phyloP scores from a whole-genome alignment of 1,140 invertebrate genomes.

The Aethina tumida region DNA sequence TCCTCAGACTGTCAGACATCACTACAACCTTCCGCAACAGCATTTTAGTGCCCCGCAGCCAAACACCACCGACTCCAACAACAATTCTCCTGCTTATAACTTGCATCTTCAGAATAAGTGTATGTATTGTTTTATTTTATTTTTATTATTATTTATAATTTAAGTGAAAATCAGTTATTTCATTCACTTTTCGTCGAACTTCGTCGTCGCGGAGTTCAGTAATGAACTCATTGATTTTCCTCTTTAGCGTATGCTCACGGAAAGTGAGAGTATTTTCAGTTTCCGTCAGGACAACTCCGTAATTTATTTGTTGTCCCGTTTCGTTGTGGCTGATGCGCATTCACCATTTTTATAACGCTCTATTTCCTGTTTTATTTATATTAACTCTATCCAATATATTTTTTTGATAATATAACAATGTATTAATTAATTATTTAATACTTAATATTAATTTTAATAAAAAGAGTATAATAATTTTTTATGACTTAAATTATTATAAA shows the following conservation, averaged over 20 bases:
- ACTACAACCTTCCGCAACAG: constrained; percentile 22
- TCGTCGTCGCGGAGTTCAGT: neutral
- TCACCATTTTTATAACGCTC: neutral
- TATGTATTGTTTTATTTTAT: constrained; percentile 25
- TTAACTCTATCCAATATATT: no score
- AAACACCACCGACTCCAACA: constrained; percentile 31
- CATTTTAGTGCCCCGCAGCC: constrained; percentile 16
- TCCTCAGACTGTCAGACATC: constrained; percentile 28
- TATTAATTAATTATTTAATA: no score
- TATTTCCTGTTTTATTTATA: no score
- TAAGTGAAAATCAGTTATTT: neutral
- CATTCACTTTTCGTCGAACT: neutral
- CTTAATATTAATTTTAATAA: no score
- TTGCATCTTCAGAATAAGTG: constrained; percentile 31
- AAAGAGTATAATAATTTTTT: no score
- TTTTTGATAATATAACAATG: no score
- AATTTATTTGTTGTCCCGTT: neutral
- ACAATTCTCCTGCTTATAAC: constrained; percentile 30
- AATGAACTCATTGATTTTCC: no score
- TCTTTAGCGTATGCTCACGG: no score
- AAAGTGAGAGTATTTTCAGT: neutral
- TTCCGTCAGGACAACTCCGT: neutral
- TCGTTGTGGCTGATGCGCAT: neutral
- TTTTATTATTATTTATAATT: constrained; percentile 15
- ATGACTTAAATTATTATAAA: no score